Percentiles rank a stretch among this genome's conserved stretches.
Conservation (phyloP, 2,113 vertebrate species). For the Pantherophis guttatus region DNA sequence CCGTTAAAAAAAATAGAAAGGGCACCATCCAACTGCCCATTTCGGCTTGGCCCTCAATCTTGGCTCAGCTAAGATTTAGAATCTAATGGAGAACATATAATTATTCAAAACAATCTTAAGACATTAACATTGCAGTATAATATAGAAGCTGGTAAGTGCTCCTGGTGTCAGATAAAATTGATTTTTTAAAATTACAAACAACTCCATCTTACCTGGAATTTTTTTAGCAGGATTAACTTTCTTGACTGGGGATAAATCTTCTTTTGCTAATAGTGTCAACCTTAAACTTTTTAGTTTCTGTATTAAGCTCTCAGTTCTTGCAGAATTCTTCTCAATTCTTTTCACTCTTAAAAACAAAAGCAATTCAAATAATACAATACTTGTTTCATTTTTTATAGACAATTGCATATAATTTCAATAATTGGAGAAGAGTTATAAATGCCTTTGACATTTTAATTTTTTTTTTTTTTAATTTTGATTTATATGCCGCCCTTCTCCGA, state of each 20-base stretch:
- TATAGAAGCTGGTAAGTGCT: background rate
- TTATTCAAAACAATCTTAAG: background rate
- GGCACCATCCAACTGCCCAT: background rate
- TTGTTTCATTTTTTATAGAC: background rate
- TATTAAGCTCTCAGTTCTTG: constrained; percentile 61
- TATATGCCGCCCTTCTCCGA: no score
- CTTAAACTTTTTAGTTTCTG: constrained; percentile 42
- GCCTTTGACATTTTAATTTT: background rate
- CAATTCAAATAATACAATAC: background rate
- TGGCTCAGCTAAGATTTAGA: background rate
- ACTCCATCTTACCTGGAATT: constrained; percentile 66
- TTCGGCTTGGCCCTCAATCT: background rate
- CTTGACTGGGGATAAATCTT: background rate
- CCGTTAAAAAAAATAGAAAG: background rate
- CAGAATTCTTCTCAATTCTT: constrained; percentile 69
- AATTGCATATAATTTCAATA: background rate
- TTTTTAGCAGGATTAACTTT: constrained; percentile 43
- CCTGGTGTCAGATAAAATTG: background rate
- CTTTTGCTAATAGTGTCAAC: constrained; percentile 17
- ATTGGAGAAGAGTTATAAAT: background rate
- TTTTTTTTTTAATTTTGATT: no score
- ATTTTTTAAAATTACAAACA: background rate
- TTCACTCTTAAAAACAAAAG: constrained; percentile 64
- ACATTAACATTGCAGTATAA: background rate
- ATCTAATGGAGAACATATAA: background rate